phyloP scores from a whole-genome alignment of 2,113 vertebrate genomes.

The Acanthochromis polyacanthus region DNA sequence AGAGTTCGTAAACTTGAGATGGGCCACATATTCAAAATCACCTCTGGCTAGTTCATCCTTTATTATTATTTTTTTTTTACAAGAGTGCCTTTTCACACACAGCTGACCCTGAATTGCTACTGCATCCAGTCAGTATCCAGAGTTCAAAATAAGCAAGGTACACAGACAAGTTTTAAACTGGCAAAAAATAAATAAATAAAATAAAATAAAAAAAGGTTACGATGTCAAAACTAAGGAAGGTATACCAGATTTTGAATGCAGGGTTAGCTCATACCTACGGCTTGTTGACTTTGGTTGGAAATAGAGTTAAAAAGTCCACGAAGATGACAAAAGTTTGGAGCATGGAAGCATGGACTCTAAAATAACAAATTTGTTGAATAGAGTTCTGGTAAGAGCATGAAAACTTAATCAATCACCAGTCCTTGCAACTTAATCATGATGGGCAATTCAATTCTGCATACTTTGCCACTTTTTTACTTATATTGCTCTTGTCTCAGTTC shows the following conservation, averaged over 20 bases:
- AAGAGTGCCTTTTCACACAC: background rate
- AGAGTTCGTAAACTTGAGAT: background rate
- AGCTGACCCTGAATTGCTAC: constrained; percentile 3
- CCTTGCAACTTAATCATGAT: no score
- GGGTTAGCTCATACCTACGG: background rate
- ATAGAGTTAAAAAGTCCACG: background rate
- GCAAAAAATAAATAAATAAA: background rate
- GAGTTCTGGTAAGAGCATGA: background rate
- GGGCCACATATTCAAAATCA: background rate
- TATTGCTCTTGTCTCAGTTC: no score
- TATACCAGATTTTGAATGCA: background rate
- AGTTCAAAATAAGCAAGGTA: background rate
- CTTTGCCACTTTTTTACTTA: no score
- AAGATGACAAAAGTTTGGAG: no score
- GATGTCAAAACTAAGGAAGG: background rate
- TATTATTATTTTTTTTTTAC: background rate
- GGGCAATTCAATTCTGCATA: no score
- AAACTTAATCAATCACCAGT: no score
- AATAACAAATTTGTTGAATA: no score
- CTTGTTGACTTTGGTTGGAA: background rate
- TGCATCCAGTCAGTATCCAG: background rate
- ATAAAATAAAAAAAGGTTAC: no score
- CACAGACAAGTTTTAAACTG: background rate
- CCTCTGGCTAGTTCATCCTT: constrained; percentile 1
- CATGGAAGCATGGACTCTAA: no score